Evolutionary conservation across 2,888 invertebrate genomes (phyloP), one percentile per base, ranked within the genome.

Genomic region (Stenodera caucasica): DNA sequence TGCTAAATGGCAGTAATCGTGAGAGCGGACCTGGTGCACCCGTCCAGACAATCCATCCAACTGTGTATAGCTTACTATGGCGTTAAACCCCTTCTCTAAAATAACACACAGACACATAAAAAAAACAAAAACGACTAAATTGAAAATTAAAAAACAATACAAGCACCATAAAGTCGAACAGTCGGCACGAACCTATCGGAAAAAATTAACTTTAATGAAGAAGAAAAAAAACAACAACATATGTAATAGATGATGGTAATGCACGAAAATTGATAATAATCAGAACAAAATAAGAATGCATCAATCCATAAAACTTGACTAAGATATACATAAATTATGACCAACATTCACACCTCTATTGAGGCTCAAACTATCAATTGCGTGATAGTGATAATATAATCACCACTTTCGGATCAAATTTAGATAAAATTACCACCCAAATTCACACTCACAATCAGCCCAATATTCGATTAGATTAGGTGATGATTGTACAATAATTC

Each of bases 1-100:
- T 75, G 75, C 65, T 58, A 59, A 64, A 61, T 61, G 66, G 71
- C 74, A 71, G 69, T 75, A 71, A 72, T 69, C 70, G 73, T 74
- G 71, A 67, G 72, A 74, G 66, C 49, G 64, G 62, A 62, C 66
- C 70, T 59, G 68, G 70, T 71, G 71, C 69, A 67, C 65, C 18
- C 61, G 64, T 57, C 68, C 68, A 70, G 71, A 71, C 72, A 72
- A 70, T 71, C 69, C 71, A 69, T 68, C 65, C 66, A 70, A 62
- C 61, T 64, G 63, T 29, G n/a, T 2, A 53, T 51, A 40, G 49
- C 23, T 37, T 8, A n/a, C 7, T 8, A 8, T 14, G 8, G 37
- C 1, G 8, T 14, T 15, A 15, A 32, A 32, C 37, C 15, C 37
- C 37, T 15, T 8, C 8, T 37, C 8, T 26, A 5, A 5, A 26